Conservation (phyloP, 1,140 invertebrate genomes). For the Wasmannia auropunctata region DNA sequence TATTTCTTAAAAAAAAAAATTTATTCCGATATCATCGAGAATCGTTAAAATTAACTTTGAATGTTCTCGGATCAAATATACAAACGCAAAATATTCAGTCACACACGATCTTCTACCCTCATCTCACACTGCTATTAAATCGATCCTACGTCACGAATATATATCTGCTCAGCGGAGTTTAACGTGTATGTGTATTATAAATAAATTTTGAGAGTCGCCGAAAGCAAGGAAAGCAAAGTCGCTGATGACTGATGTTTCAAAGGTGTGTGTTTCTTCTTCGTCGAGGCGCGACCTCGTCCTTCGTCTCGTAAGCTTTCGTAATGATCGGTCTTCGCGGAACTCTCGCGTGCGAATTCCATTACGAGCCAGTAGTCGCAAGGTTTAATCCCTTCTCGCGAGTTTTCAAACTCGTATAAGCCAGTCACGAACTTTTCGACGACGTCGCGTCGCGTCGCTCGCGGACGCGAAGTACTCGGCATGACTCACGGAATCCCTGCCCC, state of each 20-base stretch:
- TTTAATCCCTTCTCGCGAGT: constrained; percentile 70
- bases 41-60: background rate
- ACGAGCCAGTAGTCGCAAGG: constrained; percentile 54
- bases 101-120: background rate
- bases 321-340: constrained; percentile 58
- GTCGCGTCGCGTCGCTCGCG: constrained; percentile 44
- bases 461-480: constrained; percentile 56
- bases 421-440: constrained; percentile 56
- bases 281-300: constrained; percentile 15
- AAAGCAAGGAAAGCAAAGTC: background rate
- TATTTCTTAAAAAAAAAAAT: background rate
- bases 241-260: constrained; percentile 8
- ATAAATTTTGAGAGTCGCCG: background rate
- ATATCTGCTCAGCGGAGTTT: background rate
- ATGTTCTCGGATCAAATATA: background rate
- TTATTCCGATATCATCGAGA: background rate
- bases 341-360: constrained; percentile 61
- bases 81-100: background rate
- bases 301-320: constrained; percentile 56
- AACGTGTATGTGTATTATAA: background rate
- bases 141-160: background rate
- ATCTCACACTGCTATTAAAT: background rate
- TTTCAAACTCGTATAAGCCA: constrained; percentile 70
- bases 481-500: constrained; percentile 62
- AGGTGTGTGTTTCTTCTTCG: constrained; percentile 14